Base-by-base conservation (phyloP, 2,113 vertebrate genomes). In the Urocitellus parryii region DNA sequence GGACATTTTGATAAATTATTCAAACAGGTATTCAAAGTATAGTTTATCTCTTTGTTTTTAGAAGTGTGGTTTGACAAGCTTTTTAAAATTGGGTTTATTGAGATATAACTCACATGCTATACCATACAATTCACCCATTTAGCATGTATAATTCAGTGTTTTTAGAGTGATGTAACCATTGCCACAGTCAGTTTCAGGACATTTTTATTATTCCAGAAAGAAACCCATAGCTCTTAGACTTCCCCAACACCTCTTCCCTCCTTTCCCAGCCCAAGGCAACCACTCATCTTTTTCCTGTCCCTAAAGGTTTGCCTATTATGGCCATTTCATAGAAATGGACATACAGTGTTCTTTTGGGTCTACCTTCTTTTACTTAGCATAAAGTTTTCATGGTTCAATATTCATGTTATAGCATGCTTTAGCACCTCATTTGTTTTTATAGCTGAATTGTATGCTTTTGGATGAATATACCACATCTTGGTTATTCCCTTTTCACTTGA, bases 1-100 rank as follows among this genome's bases (percentile, higher is more conserved):
- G 16, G 13, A 89, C n/a, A 78, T 77, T 93, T 56, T 78, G 70
- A 86, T 78, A 81, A 81, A 72, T 82, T 48, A 83, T 32, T 88
- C 45, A 39, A 73, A 45, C 17, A 93, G 20, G 51, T 91, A 22
- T 63, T 90, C 18, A 56, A 37, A 39, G 45, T 70, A 14, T n/a
- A 20, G 29, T 88, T 91, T 77, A 87, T 1, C 67, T 29, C 17
- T 58, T 76, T 87, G 4, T 63, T 82, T 82, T 88, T 78, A 88
- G 63, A 34, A 78, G 56, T 70, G 53, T 81, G 4, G 4, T 86
- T 20, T 4, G 9, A 79, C 32, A 18, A 94, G 0, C 3, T 61
- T 86, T 93, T 92, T 58, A n/a, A 34, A 42, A 32, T 61, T 34
- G 72, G 6, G 8, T 95, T 73, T 96, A 17, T 34, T 91, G 56